phyloP scores from a whole-genome alignment of 2,113 vertebrate genomes.

The Chiloscyllium plagiosum region DNA sequence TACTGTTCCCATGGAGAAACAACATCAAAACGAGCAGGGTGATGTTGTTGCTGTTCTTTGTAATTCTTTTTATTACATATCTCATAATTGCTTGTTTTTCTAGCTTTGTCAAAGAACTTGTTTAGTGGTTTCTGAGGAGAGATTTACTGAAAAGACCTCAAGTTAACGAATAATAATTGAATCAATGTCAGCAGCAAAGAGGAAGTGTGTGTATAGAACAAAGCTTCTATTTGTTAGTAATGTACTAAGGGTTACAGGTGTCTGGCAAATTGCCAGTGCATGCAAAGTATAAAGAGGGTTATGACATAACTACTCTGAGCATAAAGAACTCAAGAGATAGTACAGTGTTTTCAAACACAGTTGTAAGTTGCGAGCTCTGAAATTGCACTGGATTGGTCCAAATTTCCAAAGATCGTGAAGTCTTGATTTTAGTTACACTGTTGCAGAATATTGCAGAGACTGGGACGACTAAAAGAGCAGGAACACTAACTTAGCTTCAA shows the following conservation, averaged over 20 bases:
- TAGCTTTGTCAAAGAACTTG: not conserved
- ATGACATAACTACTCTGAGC: not conserved
- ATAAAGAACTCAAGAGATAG: not conserved
- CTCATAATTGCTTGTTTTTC: not conserved
- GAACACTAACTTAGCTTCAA: not conserved
- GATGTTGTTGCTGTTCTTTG: not conserved
- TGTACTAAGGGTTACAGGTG: not conserved
- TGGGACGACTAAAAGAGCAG: not conserved
- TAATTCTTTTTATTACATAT: not conserved
- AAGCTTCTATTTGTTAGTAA: not conserved
- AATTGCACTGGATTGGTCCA: not conserved
- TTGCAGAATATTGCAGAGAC: not conserved
- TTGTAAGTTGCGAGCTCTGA: not conserved
- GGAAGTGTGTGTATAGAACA: not conserved
- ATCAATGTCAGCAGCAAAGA: not conserved
- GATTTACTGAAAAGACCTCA: not conserved
- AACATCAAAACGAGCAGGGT: no score
- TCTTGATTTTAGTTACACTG: not conserved
- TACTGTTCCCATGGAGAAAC: no score
- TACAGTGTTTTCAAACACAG: not conserved
- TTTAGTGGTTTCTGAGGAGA: not conserved
- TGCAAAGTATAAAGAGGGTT: not conserved
- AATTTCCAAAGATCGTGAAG: not conserved
- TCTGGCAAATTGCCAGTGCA: not conserved
- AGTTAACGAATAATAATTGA: not conserved